These are phyloP conservation scores for Microctenopoma lineatum DNA, from an alignment of 2,797 vertebrate genomes.

Conservation along the genomic window DNA sequence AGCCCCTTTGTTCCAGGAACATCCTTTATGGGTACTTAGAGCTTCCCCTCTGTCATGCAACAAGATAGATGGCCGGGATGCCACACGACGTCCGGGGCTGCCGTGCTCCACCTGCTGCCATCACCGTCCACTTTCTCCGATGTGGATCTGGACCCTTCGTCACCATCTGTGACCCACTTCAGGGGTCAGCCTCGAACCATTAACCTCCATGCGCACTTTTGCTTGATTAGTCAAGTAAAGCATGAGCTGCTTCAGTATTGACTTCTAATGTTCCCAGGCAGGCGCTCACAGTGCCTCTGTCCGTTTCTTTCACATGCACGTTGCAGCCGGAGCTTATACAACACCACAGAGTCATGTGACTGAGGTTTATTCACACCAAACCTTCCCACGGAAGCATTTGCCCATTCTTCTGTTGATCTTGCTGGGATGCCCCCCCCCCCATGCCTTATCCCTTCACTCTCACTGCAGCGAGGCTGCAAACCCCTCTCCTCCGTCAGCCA, in stretches of 20 bases:
- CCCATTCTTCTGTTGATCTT: too few relatives aligned
- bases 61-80: constrained; percentile 88
- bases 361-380: not conserved
- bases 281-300: not conserved
- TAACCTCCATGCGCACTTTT: constrained; percentile 23
- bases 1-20: constrained; percentile 62
- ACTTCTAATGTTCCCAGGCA: not conserved
- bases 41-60: constrained; percentile 56
- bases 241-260: constrained; percentile 24
- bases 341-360: too few relatives aligned
- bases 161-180: constrained; percentile 30
- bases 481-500: not conserved
- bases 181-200: constrained; percentile 31
- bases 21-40: constrained; percentile 85
- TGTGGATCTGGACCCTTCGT: constrained; percentile 49
- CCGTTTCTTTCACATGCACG: not conserved
- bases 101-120: constrained; percentile 72
- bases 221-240: not conserved
- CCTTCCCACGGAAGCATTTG: not conserved
- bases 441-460: not conserved
- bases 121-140: constrained; percentile 84
- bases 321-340: not conserved
- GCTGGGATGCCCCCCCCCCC: too few relatives aligned
- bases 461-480: not conserved
- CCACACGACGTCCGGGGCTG: constrained; percentile 77